Evolutionary conservation across 2,888 invertebrate species (phyloP), one percentile per base, ranked within the genome.

Genomic region (Pocota personata): DNA sequence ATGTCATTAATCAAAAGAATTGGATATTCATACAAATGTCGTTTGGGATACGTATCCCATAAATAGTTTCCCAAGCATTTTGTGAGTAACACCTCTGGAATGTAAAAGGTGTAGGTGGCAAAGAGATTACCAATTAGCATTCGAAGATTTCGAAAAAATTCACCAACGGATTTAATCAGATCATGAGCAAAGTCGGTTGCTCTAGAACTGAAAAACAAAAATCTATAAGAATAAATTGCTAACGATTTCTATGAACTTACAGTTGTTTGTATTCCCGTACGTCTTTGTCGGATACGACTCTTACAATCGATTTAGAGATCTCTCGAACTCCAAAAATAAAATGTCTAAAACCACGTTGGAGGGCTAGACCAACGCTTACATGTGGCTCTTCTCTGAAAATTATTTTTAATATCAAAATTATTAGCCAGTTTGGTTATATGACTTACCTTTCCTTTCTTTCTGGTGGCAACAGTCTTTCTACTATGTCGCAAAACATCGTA

Each of bases 61-160:
- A 89, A 66, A 52, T 89, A 89, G 19, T 67, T 86, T 2, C 88
- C 87, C 37, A 89, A 37, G 57, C 89, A 89, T 66, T 88, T 88
- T 7, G 88, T 83, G 5, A 89, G 86, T n/a, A 88, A 5, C 0
- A 89, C 82, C 50, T 89, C 89, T 0, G 89, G 89, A 46, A 88
- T 76, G 55, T 89, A 88, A 24, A 72, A 88, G n/a, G 88, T 89
- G 60, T 89, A 89, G 1, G 88, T 35, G n/a, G 78, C 78, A 5
- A 88, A 83, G 1, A 88, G 3, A 52, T 87, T 69, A 4, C 55
- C 60, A 21, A 84, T 66, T 30, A 88, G 21, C 5, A 82, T 69
- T 2, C 89, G 88, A 6, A 89, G 66, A 66, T 82, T 62, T 2
- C 64, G 72, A 19, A 89, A 88, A 84, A 88, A 89, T 35, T 87